A percentile compares a stretch with the other conserved stretches of the same genome.
Evolutionary conservation across 2,797 vertebrate species (phyloP).

Genomic region (Alectoris magna): DNA sequence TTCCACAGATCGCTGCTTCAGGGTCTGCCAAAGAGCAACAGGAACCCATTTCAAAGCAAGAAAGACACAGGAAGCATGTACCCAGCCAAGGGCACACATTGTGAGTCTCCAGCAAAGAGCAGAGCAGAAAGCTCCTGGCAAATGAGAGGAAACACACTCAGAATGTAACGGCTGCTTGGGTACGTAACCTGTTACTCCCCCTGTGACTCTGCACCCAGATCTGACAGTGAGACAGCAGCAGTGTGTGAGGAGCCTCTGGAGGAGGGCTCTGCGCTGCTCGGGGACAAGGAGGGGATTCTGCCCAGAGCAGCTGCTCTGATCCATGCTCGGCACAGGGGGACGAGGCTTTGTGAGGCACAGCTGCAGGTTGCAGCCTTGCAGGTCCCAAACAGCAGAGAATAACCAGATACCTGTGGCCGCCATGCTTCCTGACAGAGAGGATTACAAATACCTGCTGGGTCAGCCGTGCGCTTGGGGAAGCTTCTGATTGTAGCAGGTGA

Average conservation of each 20-base stretch:
- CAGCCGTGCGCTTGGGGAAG: background rate
- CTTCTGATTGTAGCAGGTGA: background rate
- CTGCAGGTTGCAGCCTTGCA: background rate
- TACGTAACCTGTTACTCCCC: background rate
- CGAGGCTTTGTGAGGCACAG: background rate
- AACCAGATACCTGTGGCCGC: background rate
- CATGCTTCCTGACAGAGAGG: background rate
- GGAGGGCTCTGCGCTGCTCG: background rate
- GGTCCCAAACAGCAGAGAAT: background rate
- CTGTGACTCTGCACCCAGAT: background rate
- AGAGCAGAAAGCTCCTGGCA: background rate
- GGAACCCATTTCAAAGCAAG: slow-evolving; percentile 54
- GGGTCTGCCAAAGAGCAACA: slow-evolving; percentile 55
- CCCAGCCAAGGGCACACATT: background rate
- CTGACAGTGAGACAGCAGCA: background rate
- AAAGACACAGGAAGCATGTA: background rate
- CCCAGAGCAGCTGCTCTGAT: background rate
- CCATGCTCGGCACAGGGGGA: background rate
- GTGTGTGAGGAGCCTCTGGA: background rate
- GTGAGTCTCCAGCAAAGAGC: background rate
- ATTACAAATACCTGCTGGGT: background rate
- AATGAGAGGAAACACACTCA: background rate
- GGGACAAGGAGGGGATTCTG: background rate
- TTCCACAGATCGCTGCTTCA: slow-evolving; percentile 11
- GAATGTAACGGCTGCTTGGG: background rate